Evolutionary conservation across 2,888 invertebrate genomes (phyloP).

Genomic region (Podotricha telesiphe): DNA sequence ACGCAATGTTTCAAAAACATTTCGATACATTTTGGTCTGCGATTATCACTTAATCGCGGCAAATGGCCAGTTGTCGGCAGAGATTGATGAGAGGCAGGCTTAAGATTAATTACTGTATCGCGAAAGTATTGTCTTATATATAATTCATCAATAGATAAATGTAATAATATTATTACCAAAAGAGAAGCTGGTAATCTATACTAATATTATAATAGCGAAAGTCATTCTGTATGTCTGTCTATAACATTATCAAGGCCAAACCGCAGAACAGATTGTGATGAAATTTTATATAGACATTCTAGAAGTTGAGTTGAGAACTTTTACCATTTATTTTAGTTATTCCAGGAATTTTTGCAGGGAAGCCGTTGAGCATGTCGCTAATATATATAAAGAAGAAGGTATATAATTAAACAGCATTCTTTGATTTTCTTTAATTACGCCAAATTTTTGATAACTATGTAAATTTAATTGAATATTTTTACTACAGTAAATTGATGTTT

Average conservation of each 20-base stretch:
- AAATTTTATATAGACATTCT: too few relatives aligned
- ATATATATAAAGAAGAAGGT: too few relatives aligned
- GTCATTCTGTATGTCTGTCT: too few relatives aligned
- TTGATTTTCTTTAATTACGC: background rate
- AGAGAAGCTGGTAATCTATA: background rate
- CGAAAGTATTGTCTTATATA: conserved; percentile 4
- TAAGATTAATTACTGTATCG: conserved; percentile 17
- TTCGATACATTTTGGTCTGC: conserved; percentile 3
- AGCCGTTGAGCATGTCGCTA: too few relatives aligned
- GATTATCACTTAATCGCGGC: conserved; percentile 16
- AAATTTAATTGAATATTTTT: background rate
- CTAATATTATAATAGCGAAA: too few relatives aligned
- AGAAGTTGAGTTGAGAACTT: too few relatives aligned
- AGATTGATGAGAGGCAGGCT: conserved; percentile 17
- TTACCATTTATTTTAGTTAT: too few relatives aligned
- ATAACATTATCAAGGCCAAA: too few relatives aligned
- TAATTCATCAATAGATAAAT: background rate
- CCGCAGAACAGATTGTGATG: too few relatives aligned
- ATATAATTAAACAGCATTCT: too few relatives aligned
- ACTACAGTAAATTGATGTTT: background rate
- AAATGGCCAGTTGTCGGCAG: conserved; percentile 15
- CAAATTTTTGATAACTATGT: background rate
- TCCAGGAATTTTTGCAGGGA: too few relatives aligned
- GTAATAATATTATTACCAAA: background rate
- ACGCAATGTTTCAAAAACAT: background rate